phyloP scores from a whole-genome alignment of 2,888 invertebrate species.

The Incurvaria masculella region DNA sequence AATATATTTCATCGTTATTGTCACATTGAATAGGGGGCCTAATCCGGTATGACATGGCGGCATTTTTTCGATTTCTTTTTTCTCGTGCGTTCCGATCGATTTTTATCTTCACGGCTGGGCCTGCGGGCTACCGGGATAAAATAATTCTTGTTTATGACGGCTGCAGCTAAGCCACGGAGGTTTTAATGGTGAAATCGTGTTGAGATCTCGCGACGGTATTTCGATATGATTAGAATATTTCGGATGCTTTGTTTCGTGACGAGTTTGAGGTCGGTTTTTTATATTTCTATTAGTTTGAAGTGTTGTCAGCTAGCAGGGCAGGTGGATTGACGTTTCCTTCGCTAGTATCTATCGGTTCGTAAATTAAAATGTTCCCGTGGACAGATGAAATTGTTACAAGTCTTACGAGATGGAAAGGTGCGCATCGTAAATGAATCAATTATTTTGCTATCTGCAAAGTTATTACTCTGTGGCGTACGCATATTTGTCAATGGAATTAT shows the following conservation, averaged over 20 bases:
- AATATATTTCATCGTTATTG: slow-evolving; percentile 32
- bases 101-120: slow-evolving; percentile 40
- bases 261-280: background rate
- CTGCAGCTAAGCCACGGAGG: slow-evolving; percentile 27
- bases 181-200: slow-evolving; percentile 49
- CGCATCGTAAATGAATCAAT: too few relatives aligned
- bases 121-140: slow-evolving; percentile 27
- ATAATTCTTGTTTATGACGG: slow-evolving; percentile 34
- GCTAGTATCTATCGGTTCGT: too few relatives aligned
- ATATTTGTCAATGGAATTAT: too few relatives aligned
- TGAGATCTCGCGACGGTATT: slow-evolving; percentile 34
- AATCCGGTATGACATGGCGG: slow-evolving; percentile 48
- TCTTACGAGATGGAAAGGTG: too few relatives aligned
- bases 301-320: too few relatives aligned
- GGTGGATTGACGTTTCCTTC: too few relatives aligned
- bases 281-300: too few relatives aligned
- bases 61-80: slow-evolving; percentile 32
- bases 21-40: slow-evolving; percentile 39
- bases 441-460: too few relatives aligned
- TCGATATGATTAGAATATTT: slow-evolving; percentile 3
- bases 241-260: background rate
- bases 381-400: too few relatives aligned
- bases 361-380: too few relatives aligned
- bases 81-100: slow-evolving; percentile 20
- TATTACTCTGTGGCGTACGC: too few relatives aligned